Percentiles rank a stretch among this genome's conserved stretches.
phyloP scores from a whole-genome alignment of 2,797 vertebrate genomes.

The Chlorospingus semifuscus region DNA sequence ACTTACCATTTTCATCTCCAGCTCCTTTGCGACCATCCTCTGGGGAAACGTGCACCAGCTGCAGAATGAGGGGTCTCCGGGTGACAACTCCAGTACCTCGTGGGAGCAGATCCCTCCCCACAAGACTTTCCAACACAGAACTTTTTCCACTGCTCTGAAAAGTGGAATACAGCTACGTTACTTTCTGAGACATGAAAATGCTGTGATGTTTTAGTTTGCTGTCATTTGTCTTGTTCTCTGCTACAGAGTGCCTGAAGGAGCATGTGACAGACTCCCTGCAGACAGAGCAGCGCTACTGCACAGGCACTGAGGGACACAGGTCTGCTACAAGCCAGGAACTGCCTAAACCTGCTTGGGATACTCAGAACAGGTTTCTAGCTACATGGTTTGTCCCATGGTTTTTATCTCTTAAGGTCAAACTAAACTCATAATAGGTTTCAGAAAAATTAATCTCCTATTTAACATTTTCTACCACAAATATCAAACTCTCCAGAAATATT shows the following conservation, averaged over 20 bases:
- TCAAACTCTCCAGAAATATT: not conserved
- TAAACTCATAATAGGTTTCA: not conserved
- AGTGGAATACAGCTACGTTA: conserved; percentile 36
- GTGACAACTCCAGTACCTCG: conserved; percentile 96
- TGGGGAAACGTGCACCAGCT: conserved; percentile 91
- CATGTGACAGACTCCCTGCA: not conserved
- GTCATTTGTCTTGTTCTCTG: not conserved
- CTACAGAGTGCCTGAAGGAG: not conserved
- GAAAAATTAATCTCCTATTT: not conserved
- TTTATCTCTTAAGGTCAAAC: not conserved
- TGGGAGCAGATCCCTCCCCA: conserved; percentile 92
- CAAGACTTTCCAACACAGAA: conserved; percentile 96
- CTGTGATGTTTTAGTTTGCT: not conserved
- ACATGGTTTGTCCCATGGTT: not conserved
- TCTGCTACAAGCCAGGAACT: not conserved
- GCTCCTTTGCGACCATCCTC: conserved; percentile 89
- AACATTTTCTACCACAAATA: not conserved
- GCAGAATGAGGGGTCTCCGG: conserved; percentile 93
- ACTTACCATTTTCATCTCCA: conserved; percentile 92
- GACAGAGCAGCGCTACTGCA: not conserved
- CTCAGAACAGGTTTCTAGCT: not conserved
- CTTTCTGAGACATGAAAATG: conserved; percentile 5
- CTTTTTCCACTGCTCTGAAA: conserved; percentile 98
- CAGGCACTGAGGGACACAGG: not conserved
- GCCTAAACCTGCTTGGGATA: not conserved